Evolutionary conservation across 23 tunicate genomes (phyloP).

Genomic region (Aplidium turbinatum): DNA sequence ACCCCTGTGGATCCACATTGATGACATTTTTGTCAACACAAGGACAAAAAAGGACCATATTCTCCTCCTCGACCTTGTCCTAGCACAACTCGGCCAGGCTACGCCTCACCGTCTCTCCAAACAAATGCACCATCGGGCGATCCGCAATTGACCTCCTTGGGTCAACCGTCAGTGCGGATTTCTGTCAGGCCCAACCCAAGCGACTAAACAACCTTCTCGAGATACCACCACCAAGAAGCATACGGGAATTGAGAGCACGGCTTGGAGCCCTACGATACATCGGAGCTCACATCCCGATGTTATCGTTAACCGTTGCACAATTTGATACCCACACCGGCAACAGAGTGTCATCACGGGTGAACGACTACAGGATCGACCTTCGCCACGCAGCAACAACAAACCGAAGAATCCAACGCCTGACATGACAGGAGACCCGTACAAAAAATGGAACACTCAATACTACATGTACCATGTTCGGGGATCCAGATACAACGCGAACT

Average conservation of each 20-base stretch:
- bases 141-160: neutral
- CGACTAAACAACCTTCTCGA: slow-evolving; percentile 5
- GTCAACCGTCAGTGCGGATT: neutral
- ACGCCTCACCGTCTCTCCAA: neutral
- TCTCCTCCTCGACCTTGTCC: neutral
- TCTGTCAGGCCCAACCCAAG: slow-evolving; percentile 26
- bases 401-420: too few relatives aligned
- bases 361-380: too few relatives aligned
- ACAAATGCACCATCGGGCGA: slow-evolving; percentile 5
- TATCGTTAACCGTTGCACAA: neutral
- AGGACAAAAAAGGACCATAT: slow-evolving; percentile 22
- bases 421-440: too few relatives aligned
- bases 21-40: slow-evolving; percentile 34
- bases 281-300: slow-evolving; percentile 19
- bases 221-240: slow-evolving; percentile 12
- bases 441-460: too few relatives aligned
- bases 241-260: slow-evolving; percentile 1
- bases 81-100: neutral
- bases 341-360: too few relatives aligned
- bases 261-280: slow-evolving; percentile 24
- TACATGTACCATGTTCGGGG: too few relatives aligned
- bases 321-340: slow-evolving; percentile 20
- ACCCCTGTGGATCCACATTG: slow-evolving; percentile 32
- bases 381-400: too few relatives aligned
- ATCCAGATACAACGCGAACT: too few relatives aligned